Conservation (phyloP, 2,888 invertebrate species). For the Drosophila dives region DNA sequence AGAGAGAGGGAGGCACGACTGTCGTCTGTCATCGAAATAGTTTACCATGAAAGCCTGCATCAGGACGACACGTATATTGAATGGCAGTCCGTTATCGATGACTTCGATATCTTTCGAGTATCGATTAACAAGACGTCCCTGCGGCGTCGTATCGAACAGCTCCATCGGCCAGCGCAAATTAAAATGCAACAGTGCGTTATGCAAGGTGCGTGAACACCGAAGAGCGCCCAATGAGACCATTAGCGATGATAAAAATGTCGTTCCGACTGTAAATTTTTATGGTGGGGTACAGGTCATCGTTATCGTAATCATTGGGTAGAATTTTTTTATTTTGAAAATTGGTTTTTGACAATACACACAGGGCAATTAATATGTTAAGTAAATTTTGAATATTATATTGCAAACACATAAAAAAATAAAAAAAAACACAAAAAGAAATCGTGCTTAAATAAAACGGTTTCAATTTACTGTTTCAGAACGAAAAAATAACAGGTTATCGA, state of each 20-base stretch:
- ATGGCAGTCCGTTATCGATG: constrained; percentile 87
- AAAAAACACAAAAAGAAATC: neutral
- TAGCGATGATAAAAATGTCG: constrained; percentile 84
- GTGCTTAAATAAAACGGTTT: neutral
- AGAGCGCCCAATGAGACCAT: constrained; percentile 85
- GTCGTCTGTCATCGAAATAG: constrained; percentile 13
- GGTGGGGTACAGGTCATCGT: constrained; percentile 10
- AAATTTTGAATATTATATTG: neutral
- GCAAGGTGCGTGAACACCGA: constrained; percentile 87
- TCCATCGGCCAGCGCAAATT: constrained; percentile 89
- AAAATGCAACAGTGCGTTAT: constrained; percentile 87
- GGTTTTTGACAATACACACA: constrained; percentile 18
- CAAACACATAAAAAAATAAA: neutral
- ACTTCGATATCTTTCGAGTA: constrained; percentile 88
- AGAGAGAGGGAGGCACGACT: neutral
- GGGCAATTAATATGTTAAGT: constrained; percentile 11
- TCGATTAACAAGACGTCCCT: constrained; percentile 90
- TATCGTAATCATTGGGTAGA: neutral
- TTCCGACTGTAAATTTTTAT: constrained; percentile 66
- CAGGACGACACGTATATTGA: constrained; percentile 83
- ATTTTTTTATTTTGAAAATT: neutral
- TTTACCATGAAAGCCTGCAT: constrained; percentile 85
- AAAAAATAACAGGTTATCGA: neutral
- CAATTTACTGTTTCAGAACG: neutral
- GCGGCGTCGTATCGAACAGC: constrained; percentile 92